These are phyloP conservation scores for Spea multiplicata DNA, from an alignment of 2,113 vertebrate genomes.

Conservation along the genomic window DNA sequence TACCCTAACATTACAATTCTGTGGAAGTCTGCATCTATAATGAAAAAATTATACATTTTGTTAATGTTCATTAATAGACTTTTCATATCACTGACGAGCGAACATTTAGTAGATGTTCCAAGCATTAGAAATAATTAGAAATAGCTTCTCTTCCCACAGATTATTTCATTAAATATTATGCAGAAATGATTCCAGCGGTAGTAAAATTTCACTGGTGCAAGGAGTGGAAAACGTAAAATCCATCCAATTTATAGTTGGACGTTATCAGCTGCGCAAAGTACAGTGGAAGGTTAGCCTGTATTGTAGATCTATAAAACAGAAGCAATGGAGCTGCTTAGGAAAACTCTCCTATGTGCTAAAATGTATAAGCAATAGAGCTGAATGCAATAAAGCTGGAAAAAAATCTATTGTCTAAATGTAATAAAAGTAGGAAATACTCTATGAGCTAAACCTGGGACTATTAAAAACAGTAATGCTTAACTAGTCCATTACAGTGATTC, in stretches of 20 bases:
- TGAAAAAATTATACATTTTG: constrained; percentile 13
- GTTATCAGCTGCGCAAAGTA: neutral
- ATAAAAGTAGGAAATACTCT: too few relatives aligned
- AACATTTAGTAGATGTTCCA: constrained; percentile 3
- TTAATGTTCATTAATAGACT: constrained; percentile 4
- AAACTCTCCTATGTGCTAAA: too few relatives aligned
- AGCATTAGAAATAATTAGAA: constrained; percentile 29
- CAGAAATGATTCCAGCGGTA: neutral
- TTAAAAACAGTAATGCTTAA: too few relatives aligned
- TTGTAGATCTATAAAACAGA: too few relatives aligned
- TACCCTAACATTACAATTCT: neutral
- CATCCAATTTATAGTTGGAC: neutral
- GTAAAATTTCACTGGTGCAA: constrained; percentile 3
- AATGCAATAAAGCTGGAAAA: too few relatives aligned
- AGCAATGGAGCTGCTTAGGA: too few relatives aligned
- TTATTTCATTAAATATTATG: constrained; percentile 26
- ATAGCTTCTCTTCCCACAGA: constrained; percentile 2
- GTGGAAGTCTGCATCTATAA: neutral
- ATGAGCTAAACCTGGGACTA: too few relatives aligned
- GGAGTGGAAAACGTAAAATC: neutral
- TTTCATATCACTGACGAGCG: constrained; percentile 1
- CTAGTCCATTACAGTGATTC: too few relatives aligned
- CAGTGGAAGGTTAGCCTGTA: neutral
- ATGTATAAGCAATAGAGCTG: too few relatives aligned
- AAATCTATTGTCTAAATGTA: too few relatives aligned